These are phyloP conservation scores for Lepidotrigona ventralis DNA, from an alignment of 1,140 invertebrate genomes.

Conservation along the genomic window DNA sequence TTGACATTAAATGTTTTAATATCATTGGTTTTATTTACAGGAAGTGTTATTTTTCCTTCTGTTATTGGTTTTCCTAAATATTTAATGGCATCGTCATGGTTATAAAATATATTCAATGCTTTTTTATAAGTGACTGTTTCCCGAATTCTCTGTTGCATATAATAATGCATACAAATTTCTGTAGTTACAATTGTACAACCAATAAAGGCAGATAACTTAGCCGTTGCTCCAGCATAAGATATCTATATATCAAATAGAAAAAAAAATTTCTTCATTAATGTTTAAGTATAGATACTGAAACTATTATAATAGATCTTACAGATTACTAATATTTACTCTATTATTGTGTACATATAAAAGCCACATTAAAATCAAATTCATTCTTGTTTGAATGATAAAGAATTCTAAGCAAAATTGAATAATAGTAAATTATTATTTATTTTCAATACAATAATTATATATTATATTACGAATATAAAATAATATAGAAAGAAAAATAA, in stretches of 20 bases:
- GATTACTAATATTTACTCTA: no score
- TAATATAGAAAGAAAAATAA: no score
- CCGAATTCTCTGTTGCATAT: slow-evolving; percentile 37
- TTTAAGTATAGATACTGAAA: no score
- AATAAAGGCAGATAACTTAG: background rate
- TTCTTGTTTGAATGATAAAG: no score
- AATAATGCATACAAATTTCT: slow-evolving; percentile 13
- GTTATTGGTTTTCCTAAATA: slow-evolving; percentile 66
- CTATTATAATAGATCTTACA: no score
- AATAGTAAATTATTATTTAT: no score
- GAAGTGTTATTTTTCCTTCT: slow-evolving; percentile 40
- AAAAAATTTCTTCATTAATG: background rate
- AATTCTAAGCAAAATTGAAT: no score
- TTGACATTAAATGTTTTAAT: slow-evolving; percentile 53
- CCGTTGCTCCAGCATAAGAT: background rate
- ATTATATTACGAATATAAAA: no score
- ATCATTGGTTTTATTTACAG: background rate
- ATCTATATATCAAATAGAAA: slow-evolving; percentile 23
- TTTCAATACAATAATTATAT: no score
- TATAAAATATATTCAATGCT: slow-evolving; percentile 48
- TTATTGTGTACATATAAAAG: no score
- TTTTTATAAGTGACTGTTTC: slow-evolving; percentile 45
- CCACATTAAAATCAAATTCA: no score
- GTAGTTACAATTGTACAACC: background rate
- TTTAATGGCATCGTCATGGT: slow-evolving; percentile 52